Conservation (phyloP, 2,888 invertebrate species). For the Netelia inedita region DNA sequence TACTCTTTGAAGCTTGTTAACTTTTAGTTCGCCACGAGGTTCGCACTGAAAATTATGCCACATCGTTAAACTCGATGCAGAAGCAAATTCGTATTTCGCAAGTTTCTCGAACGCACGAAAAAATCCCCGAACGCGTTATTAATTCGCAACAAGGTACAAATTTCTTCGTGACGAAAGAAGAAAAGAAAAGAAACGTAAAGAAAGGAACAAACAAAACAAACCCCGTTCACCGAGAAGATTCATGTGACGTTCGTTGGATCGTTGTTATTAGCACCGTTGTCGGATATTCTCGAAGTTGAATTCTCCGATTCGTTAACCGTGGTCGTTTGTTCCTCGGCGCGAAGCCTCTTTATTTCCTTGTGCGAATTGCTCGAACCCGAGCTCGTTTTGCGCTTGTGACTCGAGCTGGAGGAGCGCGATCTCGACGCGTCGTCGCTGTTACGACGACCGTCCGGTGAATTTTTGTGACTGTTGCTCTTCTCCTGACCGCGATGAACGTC, state of each 20-base stretch:
- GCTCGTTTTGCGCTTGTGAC: constrained; percentile 79
- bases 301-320: neutral
- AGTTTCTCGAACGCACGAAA: neutral
- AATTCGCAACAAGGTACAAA: neutral
- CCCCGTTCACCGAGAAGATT: constrained; percentile 34
- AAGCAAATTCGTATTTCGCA: neutral
- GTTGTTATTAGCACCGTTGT: constrained; percentile 50
- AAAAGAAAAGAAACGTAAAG: neutral
- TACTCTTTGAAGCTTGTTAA: constrained; percentile 8
- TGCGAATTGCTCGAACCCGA: constrained; percentile 74
- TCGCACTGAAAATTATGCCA: neutral
- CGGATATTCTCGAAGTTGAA: constrained; percentile 43
- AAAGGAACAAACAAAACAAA: constrained; percentile 7
- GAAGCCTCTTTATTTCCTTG: constrained; percentile 77
- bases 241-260: constrained; percentile 62
- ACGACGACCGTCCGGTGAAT: constrained; percentile 70
- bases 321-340: constrained; percentile 70
- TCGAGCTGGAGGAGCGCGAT: constrained; percentile 77
- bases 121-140: neutral
- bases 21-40: neutral
- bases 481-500: constrained; percentile 65
- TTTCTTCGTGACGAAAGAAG: neutral
- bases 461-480: constrained; percentile 73
- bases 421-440: constrained; percentile 71
- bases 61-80: neutral